phyloP scores from a whole-genome alignment of 2,113 vertebrate species.

The Sinocyclocheilus anshuiensis region DNA sequence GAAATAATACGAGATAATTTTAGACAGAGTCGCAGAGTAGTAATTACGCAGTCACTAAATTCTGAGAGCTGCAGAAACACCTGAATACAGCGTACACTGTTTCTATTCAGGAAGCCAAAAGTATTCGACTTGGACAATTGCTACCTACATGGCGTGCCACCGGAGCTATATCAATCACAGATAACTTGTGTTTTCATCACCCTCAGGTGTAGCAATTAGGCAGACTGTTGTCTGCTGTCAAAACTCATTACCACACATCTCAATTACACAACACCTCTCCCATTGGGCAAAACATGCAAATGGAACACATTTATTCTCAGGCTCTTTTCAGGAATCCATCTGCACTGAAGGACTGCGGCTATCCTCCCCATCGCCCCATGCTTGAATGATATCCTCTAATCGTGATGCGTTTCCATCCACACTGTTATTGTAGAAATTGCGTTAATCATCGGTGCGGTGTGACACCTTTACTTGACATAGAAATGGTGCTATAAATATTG shows the following conservation, averaged over 20 bases:
- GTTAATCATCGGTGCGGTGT: slow-evolving; percentile 49
- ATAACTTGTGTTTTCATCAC: slow-evolving; percentile 50
- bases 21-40: not conserved
- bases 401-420: slow-evolving; percentile 66
- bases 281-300: slow-evolving; percentile 69
- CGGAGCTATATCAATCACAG: slow-evolving; percentile 41
- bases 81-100: not conserved
- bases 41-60: not conserved
- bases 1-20: slow-evolving; percentile 9
- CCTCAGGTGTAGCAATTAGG: slow-evolving; percentile 53
- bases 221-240: slow-evolving; percentile 47
- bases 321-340: slow-evolving; percentile 46
- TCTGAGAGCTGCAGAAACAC: not conserved
- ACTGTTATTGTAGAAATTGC: slow-evolving; percentile 60
- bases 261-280: slow-evolving; percentile 32
- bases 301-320: slow-evolving; percentile 62
- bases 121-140: slow-evolving; percentile 21
- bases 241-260: slow-evolving; percentile 49
- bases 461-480: slow-evolving; percentile 60
- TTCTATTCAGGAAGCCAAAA: slow-evolving; percentile 11
- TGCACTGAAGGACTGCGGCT: slow-evolving; percentile 60
- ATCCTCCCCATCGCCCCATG: slow-evolving; percentile 48
- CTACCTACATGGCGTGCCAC: slow-evolving; percentile 3
- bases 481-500: slow-evolving; percentile 65
- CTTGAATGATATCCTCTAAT: slow-evolving; percentile 63